Conservation (phyloP, 2,888 invertebrate species). For the Leptarthrus brevirostris region DNA sequence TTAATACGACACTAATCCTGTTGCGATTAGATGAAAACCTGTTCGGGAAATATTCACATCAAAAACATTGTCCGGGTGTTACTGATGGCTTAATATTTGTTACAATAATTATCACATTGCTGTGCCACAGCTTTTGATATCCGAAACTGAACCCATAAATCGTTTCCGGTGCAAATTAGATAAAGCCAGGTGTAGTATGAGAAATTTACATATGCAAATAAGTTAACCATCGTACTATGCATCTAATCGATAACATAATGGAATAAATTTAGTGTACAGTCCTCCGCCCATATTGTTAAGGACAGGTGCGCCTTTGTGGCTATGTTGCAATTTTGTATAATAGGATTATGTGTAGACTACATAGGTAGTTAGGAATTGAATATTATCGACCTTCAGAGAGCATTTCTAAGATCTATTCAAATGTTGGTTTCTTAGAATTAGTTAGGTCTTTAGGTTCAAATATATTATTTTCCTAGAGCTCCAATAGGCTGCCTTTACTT, state of each 20-base stretch:
- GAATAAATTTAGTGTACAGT: slow-evolving; percentile 33
- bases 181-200: slow-evolving; percentile 39
- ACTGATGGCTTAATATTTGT: slow-evolving; percentile 45
- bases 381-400: not conserved
- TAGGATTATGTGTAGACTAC: slow-evolving; percentile 23
- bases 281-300: slow-evolving; percentile 27
- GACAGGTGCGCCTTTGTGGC: slow-evolving; percentile 42
- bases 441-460: no score
- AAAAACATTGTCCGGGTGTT: slow-evolving; percentile 32
- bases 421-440: no score
- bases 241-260: slow-evolving; percentile 46
- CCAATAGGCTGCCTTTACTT: no score
- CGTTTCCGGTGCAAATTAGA: slow-evolving; percentile 47
- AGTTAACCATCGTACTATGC: slow-evolving; percentile 40
- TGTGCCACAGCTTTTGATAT: slow-evolving; percentile 41
- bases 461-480: no score
- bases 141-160: slow-evolving; percentile 39
- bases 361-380: not conserved
- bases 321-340: slow-evolving; percentile 32
- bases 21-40: slow-evolving; percentile 39
- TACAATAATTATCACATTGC: slow-evolving; percentile 47
- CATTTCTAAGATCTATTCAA: no score
- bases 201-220: slow-evolving; percentile 47
- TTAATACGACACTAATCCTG: slow-evolving; percentile 38
- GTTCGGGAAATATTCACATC: slow-evolving; percentile 37